phyloP scores from a whole-genome alignment of 2,888 invertebrate species.

The Scaptomyza reducta region DNA sequence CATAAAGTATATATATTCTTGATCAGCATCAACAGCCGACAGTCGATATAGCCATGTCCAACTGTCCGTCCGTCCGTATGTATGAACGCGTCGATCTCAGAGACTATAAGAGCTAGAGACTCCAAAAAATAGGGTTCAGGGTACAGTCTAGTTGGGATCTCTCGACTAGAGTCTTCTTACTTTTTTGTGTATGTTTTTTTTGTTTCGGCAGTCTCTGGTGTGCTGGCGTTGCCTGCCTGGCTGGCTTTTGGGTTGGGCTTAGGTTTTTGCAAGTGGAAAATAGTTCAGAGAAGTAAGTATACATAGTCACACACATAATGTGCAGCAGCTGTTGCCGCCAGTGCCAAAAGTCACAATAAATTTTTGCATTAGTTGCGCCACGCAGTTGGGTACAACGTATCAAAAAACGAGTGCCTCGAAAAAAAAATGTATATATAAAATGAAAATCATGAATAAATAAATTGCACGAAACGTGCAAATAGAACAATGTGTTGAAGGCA shows the following conservation, averaged over 20 bases:
- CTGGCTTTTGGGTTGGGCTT: conserved; percentile 7
- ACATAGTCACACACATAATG: conserved; percentile 63
- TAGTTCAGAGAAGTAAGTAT: conserved; percentile 30
- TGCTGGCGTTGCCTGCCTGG: neutral
- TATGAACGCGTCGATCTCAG: no score
- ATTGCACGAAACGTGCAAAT: conserved; percentile 39
- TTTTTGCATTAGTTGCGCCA: conserved; percentile 67
- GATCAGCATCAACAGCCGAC: no score
- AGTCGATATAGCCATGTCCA: no score
- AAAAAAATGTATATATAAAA: conserved; percentile 5
- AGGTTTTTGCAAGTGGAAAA: conserved; percentile 13
- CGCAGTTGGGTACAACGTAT: conserved; percentile 26
- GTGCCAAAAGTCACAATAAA: conserved; percentile 79
- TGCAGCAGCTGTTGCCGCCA: conserved; percentile 76
- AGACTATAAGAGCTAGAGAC: no score
- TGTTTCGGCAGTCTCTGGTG: conserved; percentile 20
- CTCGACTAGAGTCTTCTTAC: neutral
- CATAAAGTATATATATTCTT: no score
- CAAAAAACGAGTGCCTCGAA: conserved; percentile 15
- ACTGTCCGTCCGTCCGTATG: no score
- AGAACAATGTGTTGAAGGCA: conserved; percentile 33
- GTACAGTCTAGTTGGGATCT: no score
- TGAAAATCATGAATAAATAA: conserved; percentile 53
- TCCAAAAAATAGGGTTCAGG: no score
- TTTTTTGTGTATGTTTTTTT: conserved; percentile 4